These are phyloP conservation scores for Nothoprocta pentlandii DNA, from an alignment of 2,113 vertebrate species.

Conservation along the genomic window DNA sequence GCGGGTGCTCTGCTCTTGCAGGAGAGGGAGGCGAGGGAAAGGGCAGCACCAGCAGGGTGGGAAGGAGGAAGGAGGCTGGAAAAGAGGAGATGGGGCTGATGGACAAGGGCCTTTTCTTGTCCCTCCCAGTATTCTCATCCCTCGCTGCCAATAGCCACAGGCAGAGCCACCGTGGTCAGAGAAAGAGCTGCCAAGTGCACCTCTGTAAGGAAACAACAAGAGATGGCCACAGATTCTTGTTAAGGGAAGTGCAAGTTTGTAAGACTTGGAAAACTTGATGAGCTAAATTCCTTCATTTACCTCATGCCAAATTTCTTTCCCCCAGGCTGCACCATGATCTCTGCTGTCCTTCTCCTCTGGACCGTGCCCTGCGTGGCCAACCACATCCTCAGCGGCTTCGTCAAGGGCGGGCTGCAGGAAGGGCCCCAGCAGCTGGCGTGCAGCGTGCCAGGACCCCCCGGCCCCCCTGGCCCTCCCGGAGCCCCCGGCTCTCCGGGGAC, in stretches of 20 bases:
- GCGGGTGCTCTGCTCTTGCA: background rate
- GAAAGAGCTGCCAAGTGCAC: background rate
- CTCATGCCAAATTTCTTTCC: background rate
- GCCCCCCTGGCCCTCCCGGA: constrained; percentile 87
- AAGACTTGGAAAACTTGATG: background rate
- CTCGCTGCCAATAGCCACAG: background rate
- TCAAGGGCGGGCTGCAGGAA: constrained; percentile 77
- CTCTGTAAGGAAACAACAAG: background rate
- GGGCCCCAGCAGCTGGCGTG: constrained; percentile 87
- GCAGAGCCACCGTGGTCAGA: background rate
- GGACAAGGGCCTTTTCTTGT: background rate
- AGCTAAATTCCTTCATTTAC: background rate
- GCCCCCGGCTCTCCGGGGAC: constrained; percentile 82
- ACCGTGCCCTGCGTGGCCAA: constrained; percentile 81
- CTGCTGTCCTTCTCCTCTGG: constrained; percentile 80
- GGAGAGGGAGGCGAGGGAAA: background rate
- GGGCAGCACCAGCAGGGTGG: background rate
- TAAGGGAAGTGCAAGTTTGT: background rate
- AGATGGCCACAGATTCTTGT: background rate
- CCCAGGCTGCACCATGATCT: constrained; percentile 83
- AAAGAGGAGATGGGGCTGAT: background rate
- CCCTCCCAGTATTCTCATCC: background rate
- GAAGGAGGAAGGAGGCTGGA: background rate
- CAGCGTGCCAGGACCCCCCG: constrained; percentile 89
- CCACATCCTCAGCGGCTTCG: constrained; percentile 76